These are phyloP conservation scores for Palythoa caribaeorum DNA, from an alignment of 92 coral and sea anemone genomes.

Conservation along the genomic window DNA sequence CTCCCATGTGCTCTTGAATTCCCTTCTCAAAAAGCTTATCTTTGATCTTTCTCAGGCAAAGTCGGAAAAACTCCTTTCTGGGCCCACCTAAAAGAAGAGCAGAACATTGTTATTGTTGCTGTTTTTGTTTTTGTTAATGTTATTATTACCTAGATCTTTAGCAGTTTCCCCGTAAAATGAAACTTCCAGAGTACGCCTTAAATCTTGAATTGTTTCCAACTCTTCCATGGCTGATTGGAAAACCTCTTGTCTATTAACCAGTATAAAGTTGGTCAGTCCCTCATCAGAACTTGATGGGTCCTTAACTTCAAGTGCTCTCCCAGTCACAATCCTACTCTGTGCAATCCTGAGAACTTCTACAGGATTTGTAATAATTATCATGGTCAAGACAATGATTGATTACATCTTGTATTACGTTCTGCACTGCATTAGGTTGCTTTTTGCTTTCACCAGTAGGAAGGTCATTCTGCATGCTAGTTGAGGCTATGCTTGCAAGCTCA, in stretches of 20 bases:
- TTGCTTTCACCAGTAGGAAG: not conserved
- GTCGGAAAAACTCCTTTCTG: not conserved
- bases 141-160: conserved; percentile 32
- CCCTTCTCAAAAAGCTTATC: conserved; percentile 13
- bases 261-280: conserved; percentile 47
- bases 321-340: conserved; percentile 39
- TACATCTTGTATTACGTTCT: conserved; percentile 18
- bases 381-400: conserved; percentile 27
- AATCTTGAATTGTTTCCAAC: conserved; percentile 18
- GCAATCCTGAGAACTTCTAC: conserved; percentile 47
- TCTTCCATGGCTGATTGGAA: conserved; percentile 43
- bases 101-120: not conserved
- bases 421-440: not conserved
- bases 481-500: not conserved
- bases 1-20: conserved; percentile 1
- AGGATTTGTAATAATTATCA: conserved; percentile 37
- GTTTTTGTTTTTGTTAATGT: not conserved
- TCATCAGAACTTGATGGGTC: conserved; percentile 31
- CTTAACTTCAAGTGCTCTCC: conserved; percentile 35
- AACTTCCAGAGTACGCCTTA: conserved; percentile 48
- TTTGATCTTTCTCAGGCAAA: conserved; percentile 25
- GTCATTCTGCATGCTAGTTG: not conserved
- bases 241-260: conserved; percentile 40
- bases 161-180: conserved; percentile 48
- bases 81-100: too few species aligned